Conservation (phyloP, 2,888 invertebrate species). For the Adela reaumurella region DNA sequence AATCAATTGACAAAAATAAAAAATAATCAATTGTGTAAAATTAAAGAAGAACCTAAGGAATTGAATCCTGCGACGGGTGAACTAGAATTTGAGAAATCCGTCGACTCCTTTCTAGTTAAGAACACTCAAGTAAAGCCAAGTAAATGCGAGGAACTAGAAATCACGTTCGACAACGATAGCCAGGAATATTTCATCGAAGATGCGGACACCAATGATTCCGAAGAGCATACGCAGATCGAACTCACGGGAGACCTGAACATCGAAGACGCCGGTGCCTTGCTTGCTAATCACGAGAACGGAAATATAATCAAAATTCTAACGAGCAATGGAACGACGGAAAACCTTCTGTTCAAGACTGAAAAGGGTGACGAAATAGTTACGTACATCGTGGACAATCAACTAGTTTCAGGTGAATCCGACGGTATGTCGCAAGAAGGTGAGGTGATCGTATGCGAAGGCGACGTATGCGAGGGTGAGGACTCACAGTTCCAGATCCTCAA, state of each 20-base stretch:
- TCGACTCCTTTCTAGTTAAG: slow-evolving; percentile 37
- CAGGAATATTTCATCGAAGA: background rate
- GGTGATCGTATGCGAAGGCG: slow-evolving; percentile 30
- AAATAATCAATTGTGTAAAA: slow-evolving; percentile 10
- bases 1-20: slow-evolving; percentile 12
- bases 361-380: slow-evolving; percentile 17
- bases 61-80: slow-evolving; percentile 10
- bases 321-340: slow-evolving; percentile 19
- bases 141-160: too few relatives aligned
- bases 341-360: background rate
- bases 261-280: background rate
- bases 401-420: slow-evolving; percentile 25
- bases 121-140: background rate
- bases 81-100: slow-evolving; percentile 26
- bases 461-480: slow-evolving; percentile 35
- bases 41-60: slow-evolving; percentile 13
- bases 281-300: background rate
- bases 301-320: slow-evolving; percentile 37
- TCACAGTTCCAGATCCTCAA: slow-evolving; percentile 41
- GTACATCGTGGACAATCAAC: slow-evolving; percentile 29
- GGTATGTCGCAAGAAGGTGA: slow-evolving; percentile 25
- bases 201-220: background rate
- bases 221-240: background rate
- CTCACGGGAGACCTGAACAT: background rate
- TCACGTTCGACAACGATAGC: background rate